phyloP scores from a whole-genome alignment of 1,140 invertebrate species.

The Branchinecta lynchi region DNA sequence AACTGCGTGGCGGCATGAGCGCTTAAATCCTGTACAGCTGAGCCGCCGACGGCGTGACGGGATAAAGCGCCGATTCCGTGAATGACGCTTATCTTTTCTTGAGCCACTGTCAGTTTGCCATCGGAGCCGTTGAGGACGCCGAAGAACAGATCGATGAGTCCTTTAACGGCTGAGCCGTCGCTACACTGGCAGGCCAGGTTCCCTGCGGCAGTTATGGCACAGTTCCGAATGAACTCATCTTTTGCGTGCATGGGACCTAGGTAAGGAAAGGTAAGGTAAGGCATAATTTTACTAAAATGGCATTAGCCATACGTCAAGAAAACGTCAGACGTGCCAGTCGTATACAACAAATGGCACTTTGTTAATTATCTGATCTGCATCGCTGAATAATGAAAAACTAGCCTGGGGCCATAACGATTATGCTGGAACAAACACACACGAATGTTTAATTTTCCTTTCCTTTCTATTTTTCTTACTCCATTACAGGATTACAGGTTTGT shows the following conservation, averaged over 20 bases:
- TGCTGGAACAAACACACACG: too few species aligned
- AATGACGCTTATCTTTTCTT: conserved; percentile 75
- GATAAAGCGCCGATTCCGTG: conserved; percentile 65
- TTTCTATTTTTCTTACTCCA: too few species aligned
- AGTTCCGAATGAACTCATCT: conserved; percentile 52
- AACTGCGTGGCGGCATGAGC: conserved; percentile 47
- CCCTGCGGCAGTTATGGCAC: conserved; percentile 50
- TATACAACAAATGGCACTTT: not conserved
- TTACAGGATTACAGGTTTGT: too few species aligned
- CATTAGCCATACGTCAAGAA: not conserved
- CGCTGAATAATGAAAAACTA: too few species aligned
- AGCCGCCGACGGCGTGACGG: conserved; percentile 47
- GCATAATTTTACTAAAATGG: conserved; percentile 17
- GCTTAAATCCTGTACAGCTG: conserved; percentile 42
- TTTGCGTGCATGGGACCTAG: conserved; percentile 54
- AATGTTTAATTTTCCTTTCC: too few species aligned
- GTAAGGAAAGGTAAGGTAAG: conserved; percentile 41
- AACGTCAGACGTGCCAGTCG: not conserved
- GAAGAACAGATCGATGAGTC: conserved; percentile 56
- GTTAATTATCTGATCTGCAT: too few species aligned
- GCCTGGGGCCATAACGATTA: too few species aligned
- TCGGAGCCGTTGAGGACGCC: conserved; percentile 72
- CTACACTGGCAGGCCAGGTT: conserved; percentile 55
- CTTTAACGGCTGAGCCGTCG: conserved; percentile 45
- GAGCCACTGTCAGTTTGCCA: conserved; percentile 73